Base-by-base conservation (phyloP, 2,888 invertebrate genomes). In the Linyphia triangularis region DNA sequence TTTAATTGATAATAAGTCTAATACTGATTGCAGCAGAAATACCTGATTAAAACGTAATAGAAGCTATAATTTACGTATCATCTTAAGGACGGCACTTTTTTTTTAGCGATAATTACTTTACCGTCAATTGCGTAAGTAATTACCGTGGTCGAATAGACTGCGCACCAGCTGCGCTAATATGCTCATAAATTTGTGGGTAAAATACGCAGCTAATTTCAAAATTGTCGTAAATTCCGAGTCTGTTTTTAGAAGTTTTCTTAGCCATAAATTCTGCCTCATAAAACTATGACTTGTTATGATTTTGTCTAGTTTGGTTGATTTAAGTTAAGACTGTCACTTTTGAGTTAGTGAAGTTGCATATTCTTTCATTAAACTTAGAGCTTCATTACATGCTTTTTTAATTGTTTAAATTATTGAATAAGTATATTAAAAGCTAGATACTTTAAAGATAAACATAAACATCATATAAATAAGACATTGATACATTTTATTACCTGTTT, bases 131-230 rank as follows among this genome's bases (percentile, higher is more conserved):
- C 43, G 28, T 43, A 9, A n/a, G 65, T 59, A 65, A 79, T 79
- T 79, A 79, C 22, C 51, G 30, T 79, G 26, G 67, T 40, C 65
- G 22, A 51, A 79, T 79, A 65, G 78, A 79, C 43, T 43, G 30
- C 43, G 28, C 43, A 67, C 65, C 78, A 79, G 78, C 78, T 67
- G 78, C 59, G 81, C 59, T 81, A 81, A 81, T 81, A 81, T 13
- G 69, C 37, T 59, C 37, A 70, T 81, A 81, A 81, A 81, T 81
- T 59, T 16, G 22, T 9, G 16, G 37, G 59, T 70, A 59, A 81
- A 70, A 37, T 70, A 69, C 59, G 70, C 67, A 70, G 81, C 70
- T 81, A 81, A 81, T 81, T 81, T 81, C 59, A 59, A 67, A 81
- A 24, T 51, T 26, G 37, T 43, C 57, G 24, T 70, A 81, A 81